Base-by-base conservation (phyloP, 2,888 invertebrate genomes). In the Theodoxus fluviatilis region DNA sequence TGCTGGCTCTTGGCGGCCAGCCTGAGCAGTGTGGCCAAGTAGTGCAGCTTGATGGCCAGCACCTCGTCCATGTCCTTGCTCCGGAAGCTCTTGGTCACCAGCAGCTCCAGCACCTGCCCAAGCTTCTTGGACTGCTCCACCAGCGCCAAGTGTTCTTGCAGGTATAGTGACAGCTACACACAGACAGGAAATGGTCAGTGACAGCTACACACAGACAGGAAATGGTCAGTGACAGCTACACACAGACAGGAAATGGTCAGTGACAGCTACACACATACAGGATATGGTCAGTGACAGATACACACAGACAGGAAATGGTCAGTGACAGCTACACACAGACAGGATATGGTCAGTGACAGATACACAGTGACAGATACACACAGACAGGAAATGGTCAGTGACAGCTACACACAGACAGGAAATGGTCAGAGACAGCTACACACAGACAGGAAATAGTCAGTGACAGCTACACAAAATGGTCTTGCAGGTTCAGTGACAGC, bases 31-130 rank as follows among this genome's bases (percentile, higher is more conserved):
- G 77, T 75, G 9, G 81, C 75, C 7, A 85, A 75, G 70, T 84
- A 86, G 74, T 87, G 85, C 3, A 83, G 76, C 72, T 87, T 87
- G 72, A 86, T 76, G 1, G 84, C 85, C 73, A 83, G 77, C 25
- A 84, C 77, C 70, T 87, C 86, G 84, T 98, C 97, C 0, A 92
- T 91, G 75, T 96, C 94, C 49, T 84, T 91, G 89, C 43, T 92
- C 74, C 85, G 85, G 75, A 94, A 93, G 92, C 96, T 94, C 89
- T 96, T 94, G 81, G 94, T 94, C 80, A 93, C 92, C 89, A 98
- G 91, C 70, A 93, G 85, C 79, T 94, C 93, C 73, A 99, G 88
- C 0, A 96, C 93, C 83, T 92, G 93, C 77, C 92, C 87, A 38
- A 92, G 88, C 86, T 93, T 93, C 18, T 91, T 89, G 70, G 94